These are phyloP conservation scores for Sebastes paucispinis DNA, from an alignment of 2,797 vertebrate genomes.

Conservation along the genomic window DNA sequence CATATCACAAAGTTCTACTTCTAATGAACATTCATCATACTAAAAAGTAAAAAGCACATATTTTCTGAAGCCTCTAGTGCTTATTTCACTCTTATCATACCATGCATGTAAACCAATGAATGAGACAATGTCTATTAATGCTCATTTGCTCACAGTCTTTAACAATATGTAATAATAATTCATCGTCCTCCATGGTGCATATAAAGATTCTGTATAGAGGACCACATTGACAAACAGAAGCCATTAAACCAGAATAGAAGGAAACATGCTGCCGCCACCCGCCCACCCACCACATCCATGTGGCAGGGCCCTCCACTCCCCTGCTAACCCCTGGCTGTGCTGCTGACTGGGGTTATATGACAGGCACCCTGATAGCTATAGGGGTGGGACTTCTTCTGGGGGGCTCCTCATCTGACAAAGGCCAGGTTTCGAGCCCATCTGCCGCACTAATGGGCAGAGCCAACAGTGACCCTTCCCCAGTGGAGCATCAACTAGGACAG, in stretches of 20 bases:
- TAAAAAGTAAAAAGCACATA: neutral
- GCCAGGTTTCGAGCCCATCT: conserved; percentile 80
- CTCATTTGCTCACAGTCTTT: neutral
- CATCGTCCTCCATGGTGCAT: neutral
- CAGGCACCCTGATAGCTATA: conserved; percentile 40
- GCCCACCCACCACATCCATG: conserved; percentile 57
- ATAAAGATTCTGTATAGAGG: neutral
- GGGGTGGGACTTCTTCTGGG: conserved; percentile 56
- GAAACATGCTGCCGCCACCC: conserved; percentile 22
- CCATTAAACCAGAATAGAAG: conserved; percentile 25
- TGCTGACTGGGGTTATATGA: conserved; percentile 65
- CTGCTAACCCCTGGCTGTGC: conserved; percentile 35
- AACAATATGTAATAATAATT: conserved; percentile 6
- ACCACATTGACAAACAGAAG: conserved; percentile 13
- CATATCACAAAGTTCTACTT: neutral
- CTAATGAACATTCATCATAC: neutral
- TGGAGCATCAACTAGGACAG: conserved; percentile 66
- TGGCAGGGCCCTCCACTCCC: conserved; percentile 41
- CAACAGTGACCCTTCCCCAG: conserved; percentile 75
- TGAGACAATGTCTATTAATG: neutral
- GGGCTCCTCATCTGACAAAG: conserved; percentile 78
- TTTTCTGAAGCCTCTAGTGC: neutral
- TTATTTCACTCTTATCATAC: neutral
- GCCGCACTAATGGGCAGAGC: conserved; percentile 74
- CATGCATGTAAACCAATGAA: neutral